phyloP scores from a whole-genome alignment of 1,140 invertebrate genomes.

The Calephelis nemesis region DNA sequence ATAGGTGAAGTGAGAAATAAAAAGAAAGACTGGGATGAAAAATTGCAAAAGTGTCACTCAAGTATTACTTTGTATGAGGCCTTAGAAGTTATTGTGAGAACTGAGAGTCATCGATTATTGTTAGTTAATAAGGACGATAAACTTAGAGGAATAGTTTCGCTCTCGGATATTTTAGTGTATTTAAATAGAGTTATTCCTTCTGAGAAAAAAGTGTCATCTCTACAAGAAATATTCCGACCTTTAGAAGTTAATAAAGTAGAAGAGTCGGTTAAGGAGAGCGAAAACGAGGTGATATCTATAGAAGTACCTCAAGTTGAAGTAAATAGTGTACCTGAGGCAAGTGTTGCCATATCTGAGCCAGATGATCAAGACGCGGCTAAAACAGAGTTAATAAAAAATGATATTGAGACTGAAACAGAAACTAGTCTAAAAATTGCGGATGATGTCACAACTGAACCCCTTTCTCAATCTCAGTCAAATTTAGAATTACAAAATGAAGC shows the following conservation, averaged over 20 bases:
- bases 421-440: conserved; percentile 39
- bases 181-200: conserved; percentile 72
- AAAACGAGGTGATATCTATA: conserved; percentile 66
- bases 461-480: conserved; percentile 35
- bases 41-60: conserved; percentile 74
- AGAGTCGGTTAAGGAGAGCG: conserved; percentile 63
- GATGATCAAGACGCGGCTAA: conserved; percentile 30
- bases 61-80: conserved; percentile 77
- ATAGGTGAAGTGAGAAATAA: conserved; percentile 70
- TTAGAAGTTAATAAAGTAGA: conserved; percentile 70
- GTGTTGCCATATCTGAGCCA: conserved; percentile 38
- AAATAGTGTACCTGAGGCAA: conserved; percentile 50
- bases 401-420: conserved; percentile 42
- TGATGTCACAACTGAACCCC: conserved; percentile 29
- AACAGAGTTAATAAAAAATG: conserved; percentile 31
- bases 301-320: conserved; percentile 56
- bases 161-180: conserved; percentile 74
- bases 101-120: conserved; percentile 76
- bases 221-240: conserved; percentile 72
- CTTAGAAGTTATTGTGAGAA: conserved; percentile 78
- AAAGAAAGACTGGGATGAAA: conserved; percentile 78
- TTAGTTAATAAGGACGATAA: conserved; percentile 73
- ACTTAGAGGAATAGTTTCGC: conserved; percentile 68
- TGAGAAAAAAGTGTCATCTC: conserved; percentile 69
- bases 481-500: conserved; percentile 35